Percentiles rank a stretch among this genome's conserved stretches.
Conservation (phyloP, 2,113 vertebrate genomes). For the Boleophthalmus pectinirostris region DNA sequence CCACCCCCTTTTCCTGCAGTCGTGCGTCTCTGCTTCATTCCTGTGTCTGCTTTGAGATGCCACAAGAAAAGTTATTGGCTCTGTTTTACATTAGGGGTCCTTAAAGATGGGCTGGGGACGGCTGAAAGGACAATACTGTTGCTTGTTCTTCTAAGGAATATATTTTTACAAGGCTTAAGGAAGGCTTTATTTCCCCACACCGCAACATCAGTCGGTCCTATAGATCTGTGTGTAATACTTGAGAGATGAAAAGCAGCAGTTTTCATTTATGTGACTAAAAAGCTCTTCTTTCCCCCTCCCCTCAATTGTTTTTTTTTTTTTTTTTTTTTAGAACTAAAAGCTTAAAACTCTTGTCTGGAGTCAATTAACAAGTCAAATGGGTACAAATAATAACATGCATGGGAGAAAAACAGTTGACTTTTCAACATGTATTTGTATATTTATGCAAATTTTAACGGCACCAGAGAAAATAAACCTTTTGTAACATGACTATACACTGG, state of each 20-base stretch:
- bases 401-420: background rate
- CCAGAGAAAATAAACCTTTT: background rate
- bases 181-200: conserved; percentile 8
- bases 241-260: conserved; percentile 13
- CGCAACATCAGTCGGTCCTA: conserved; percentile 21
- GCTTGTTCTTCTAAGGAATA: conserved; percentile 59
- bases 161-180: conserved; percentile 40
- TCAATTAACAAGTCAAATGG: background rate
- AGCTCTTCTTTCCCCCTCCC: conserved; percentile 21
- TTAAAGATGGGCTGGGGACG: conserved; percentile 60
- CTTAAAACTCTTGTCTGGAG: background rate
- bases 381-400: background rate
- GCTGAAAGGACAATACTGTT: conserved; percentile 66
- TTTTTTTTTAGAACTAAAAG: background rate
- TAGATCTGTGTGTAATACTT: conserved; percentile 10
- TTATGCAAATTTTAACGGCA: background rate
- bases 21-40: conserved; percentile 36
- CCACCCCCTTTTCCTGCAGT: conserved; percentile 7
- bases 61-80: conserved; percentile 70
- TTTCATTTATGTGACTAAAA: conserved; percentile 13
- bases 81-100: conserved; percentile 78
- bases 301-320: background rate
- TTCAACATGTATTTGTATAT: background rate
- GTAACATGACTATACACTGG: background rate
- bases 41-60: conserved; percentile 68